Evolutionary conservation across 2,888 invertebrate genomes (phyloP).

Genomic region (Xylota segnis): DNA sequence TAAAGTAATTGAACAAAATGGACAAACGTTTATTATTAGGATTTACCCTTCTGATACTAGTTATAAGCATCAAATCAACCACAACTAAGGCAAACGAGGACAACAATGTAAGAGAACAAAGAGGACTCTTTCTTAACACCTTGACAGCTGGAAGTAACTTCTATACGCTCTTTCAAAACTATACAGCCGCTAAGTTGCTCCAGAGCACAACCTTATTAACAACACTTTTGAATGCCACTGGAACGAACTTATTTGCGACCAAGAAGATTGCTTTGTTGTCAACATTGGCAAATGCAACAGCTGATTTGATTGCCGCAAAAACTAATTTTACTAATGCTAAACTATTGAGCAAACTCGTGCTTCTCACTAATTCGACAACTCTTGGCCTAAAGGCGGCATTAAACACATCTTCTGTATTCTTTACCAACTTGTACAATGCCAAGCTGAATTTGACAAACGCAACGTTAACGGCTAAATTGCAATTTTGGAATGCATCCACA

Average conservation of each 20-base stretch:
- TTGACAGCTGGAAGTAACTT: constrained; percentile 8
- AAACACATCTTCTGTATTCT: constrained; percentile 10
- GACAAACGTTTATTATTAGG: constrained; percentile 17
- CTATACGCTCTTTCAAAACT: constrained; percentile 11
- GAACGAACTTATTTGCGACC: not conserved
- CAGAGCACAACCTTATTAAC: constrained; percentile 4
- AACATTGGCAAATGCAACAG: constrained; percentile 11
- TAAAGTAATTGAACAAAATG: constrained; percentile 20
- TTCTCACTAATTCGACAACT: constrained; percentile 13
- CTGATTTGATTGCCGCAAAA: constrained; percentile 1
- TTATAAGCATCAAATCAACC: constrained; percentile 1
- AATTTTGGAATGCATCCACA: constrained; percentile 23
- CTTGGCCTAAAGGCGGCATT: constrained; percentile 1
- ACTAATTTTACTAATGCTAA: constrained; percentile 1
- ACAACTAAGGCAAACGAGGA: not conserved
- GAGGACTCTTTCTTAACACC: constrained; percentile 11
- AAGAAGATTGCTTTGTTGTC: constrained; percentile 11
- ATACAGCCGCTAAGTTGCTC: not conserved
- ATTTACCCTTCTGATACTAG: not conserved
- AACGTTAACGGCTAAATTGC: constrained; percentile 12
- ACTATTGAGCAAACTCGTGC: constrained; percentile 18
- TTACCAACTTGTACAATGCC: constrained; percentile 9
- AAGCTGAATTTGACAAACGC: constrained; percentile 17
- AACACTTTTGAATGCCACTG: constrained; percentile 18
- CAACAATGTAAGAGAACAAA: not conserved